Base-by-base conservation (phyloP, 1,140 invertebrate species). In the Magallana ariakensis region DNA sequence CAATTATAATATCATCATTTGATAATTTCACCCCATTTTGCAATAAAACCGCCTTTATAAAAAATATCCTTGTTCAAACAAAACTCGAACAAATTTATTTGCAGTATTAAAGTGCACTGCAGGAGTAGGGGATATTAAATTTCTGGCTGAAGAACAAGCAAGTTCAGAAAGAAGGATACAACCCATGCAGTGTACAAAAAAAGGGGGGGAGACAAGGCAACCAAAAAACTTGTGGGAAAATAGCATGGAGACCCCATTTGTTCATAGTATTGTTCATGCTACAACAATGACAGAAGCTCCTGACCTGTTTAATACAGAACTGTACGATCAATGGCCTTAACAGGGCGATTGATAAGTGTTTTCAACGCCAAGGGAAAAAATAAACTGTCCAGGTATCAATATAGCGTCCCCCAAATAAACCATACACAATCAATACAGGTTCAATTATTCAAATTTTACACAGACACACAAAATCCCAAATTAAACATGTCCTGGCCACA, bases 31-130 rank as follows among this genome's bases (percentile, higher is more conserved):
- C 58, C 58, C 58, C 58, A 15, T 16, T 62, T 19, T 62, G 58
- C 58, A 62, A 62, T 62, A 62, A 62, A 70, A 70, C 66, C 10
- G 9, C 19, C 19, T 75, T 75, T 62, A n/a, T 19, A 62, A 75
- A n/a, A 75, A 75, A 75, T 75, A 19, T 75, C 66, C 22, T 46
- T 75, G 26, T 75, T 75, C 66, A 75, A 75, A 75, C 66, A 75
- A 75, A 75, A 75, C 10, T 75, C 26, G 22, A 75, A 75, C 9
- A 75, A 75, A 75, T 5, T 75, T 22, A 75, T 46, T 75, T 75
- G 66, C 66, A 75, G 33, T 60, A 75, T 75, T 10, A 26, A 75
- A 75, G 66, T 75, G 66, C 66, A 75, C 19, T 10, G 11, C 66
- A 75, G 13, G 66, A 75, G 66, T 26, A 33, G 22, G 4, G 66